These are phyloP conservation scores for Creontiades dilutus DNA, from an alignment of 2,888 invertebrate genomes.

Conservation along the genomic window DNA sequence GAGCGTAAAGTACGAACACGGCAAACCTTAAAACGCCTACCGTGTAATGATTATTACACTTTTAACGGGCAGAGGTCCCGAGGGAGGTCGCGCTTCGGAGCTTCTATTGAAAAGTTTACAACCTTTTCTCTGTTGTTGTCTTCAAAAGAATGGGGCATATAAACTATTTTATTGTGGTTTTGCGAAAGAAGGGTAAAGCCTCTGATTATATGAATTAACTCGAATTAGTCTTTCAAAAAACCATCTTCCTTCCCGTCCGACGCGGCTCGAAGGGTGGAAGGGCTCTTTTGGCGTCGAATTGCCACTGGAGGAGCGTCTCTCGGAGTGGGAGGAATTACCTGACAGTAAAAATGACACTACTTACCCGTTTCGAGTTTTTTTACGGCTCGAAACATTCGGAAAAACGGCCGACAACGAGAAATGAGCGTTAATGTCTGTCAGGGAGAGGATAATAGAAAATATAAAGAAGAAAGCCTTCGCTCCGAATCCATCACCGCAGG, in stretches of 20 bases:
- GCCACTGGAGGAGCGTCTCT: neutral
- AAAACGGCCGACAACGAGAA: slow-evolving; percentile 10
- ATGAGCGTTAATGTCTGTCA: slow-evolving; percentile 19
- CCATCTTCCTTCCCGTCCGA: neutral
- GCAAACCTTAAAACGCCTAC: slow-evolving; percentile 19
- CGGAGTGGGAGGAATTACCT: slow-evolving; percentile 50
- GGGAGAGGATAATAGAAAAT: neutral
- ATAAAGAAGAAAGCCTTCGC: neutral
- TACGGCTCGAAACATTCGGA: slow-evolving; percentile 17
- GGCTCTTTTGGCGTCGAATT: neutral
- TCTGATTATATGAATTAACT: slow-evolving; percentile 57
- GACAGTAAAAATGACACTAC: slow-evolving; percentile 57
- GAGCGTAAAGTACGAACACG: slow-evolving; percentile 34
- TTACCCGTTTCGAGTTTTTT: slow-evolving; percentile 15
- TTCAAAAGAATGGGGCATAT: slow-evolving; percentile 40
- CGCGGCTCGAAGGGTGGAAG: neutral
- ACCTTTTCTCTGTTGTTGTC: slow-evolving; percentile 12
- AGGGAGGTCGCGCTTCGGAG: slow-evolving; percentile 20
- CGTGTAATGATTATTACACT: slow-evolving; percentile 64
- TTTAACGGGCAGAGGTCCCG: slow-evolving; percentile 57
- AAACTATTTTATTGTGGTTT: slow-evolving; percentile 55
- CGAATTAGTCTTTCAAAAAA: slow-evolving; percentile 49
- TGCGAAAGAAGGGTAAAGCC: slow-evolving; percentile 32
- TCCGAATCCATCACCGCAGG: too few relatives aligned
- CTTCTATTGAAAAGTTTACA: slow-evolving; percentile 58